Percentiles rank a stretch among this genome's conserved stretches.
These are phyloP conservation scores for Idaea dimidiata DNA, from an alignment of 2,888 invertebrate species.

Conservation along the genomic window DNA sequence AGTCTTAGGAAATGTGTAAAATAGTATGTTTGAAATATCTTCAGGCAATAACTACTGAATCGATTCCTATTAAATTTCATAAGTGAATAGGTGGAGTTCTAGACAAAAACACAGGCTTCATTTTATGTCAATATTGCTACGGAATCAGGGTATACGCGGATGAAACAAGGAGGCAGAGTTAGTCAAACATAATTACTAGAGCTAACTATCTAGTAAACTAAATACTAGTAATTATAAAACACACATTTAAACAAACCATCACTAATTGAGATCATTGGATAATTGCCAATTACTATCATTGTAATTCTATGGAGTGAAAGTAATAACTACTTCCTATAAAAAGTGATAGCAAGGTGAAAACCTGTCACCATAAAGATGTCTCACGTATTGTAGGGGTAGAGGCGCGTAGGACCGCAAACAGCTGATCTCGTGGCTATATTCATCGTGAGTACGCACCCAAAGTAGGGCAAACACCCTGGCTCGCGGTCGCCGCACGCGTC, in stretches of 20 bases:
- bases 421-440: slow-evolving; percentile 78
- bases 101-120: too few relatives aligned
- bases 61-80: too few relatives aligned
- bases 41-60: too few relatives aligned
- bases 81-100: too few relatives aligned
- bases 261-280: slow-evolving; percentile 63
- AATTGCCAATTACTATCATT: slow-evolving; percentile 54
- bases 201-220: not conserved
- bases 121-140: too few relatives aligned
- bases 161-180: too few relatives aligned
- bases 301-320: slow-evolving; percentile 44
- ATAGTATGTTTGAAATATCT: too few relatives aligned
- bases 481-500: slow-evolving; percentile 56
- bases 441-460: slow-evolving; percentile 70
- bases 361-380: not conserved
- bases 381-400: not conserved
- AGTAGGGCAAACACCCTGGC: slow-evolving; percentile 76
- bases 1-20: too few relatives aligned
- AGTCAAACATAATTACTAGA: too few relatives aligned
- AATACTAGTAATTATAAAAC: not conserved
- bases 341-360: slow-evolving; percentile 19
- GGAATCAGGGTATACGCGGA: too few relatives aligned
- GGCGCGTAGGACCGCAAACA: slow-evolving; percentile 60
- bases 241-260: not conserved
- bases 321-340: slow-evolving; percentile 43